Base-by-base conservation (phyloP, 35 echinoderm and acorn worm genomes). In the Heliocidaris tuberculata region DNA sequence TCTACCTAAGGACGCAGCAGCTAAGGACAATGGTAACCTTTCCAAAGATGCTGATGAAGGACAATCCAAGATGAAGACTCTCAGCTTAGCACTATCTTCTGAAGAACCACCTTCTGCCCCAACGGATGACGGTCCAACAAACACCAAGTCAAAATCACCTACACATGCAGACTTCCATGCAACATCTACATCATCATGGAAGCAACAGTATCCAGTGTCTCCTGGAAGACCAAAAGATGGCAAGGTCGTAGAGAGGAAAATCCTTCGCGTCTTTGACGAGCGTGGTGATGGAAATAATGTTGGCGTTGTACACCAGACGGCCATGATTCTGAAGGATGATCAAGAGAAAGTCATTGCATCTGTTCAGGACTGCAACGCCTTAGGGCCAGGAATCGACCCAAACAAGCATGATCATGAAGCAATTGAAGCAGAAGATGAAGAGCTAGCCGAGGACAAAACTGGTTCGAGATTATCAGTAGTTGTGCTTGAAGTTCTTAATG, bases 141-240 rank as follows among this genome's bases (percentile, higher is more conserved):
- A 11, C 47, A 19, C 48, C 31, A 13, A 15, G 21, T 49, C 47
- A 2, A 27, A 13, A 93, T 32, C 31, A 59, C 16, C 5, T 13
- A n/a, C 47, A 2, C 31, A 93, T 19, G 91, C 15, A 0, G 91
- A 93, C n/a, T 59, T 50, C 32, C 91, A 59, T 24, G 11, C 50
- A 31, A 49, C 91, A 13, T 93, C 91, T 12, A 93, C 91, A 12
- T 93, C 91, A 16, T 27, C 15, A 4, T 93, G 91, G 91, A 93
- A 93, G n/a, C 47, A 59, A 32, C 31, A 11, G 31, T 15, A 48
- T 15, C 31, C 87, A 89, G 87, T 42, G 6, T 27, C 21, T 89
- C 87, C 31, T 48, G 87, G 19, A 89, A 89, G 47, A 89, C 17
- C 3, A 42, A 89, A 32, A 9, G 15, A 13, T 42, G 47, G 47